A percentile compares a stretch with the other conserved stretches of the same genome.
Evolutionary conservation across 2,888 invertebrate genomes (phyloP).

Genomic region (Galeruca laticollis): DNA sequence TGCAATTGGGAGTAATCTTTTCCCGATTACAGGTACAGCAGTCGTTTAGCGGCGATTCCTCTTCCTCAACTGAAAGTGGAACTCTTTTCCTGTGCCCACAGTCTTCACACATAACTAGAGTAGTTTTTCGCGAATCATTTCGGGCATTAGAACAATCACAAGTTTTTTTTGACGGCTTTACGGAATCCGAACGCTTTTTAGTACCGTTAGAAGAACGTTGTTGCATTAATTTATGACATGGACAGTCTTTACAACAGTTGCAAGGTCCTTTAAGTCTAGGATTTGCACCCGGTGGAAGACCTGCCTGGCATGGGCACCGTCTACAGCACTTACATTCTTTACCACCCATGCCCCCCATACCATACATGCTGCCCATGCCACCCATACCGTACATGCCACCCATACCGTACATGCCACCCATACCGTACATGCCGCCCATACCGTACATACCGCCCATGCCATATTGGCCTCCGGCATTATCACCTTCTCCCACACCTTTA

Average conservation of each 20-base stretch:
- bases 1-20: not conserved
- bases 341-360: not conserved
- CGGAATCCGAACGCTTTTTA: not conserved
- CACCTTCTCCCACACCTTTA: not conserved
- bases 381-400: not conserved
- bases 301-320: slow-evolving; percentile 6
- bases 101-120: not conserved
- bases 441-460: not conserved
- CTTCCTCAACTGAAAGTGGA: not conserved
- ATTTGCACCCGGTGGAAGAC: not conserved
- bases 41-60: not conserved
- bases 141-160: slow-evolving; percentile 2
- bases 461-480: not conserved
- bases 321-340: slow-evolving; percentile 13
- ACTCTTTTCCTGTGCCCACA: slow-evolving; percentile 24
- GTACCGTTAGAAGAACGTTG: not conserved
- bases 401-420: not conserved
- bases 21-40: not conserved
- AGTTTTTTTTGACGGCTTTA: not conserved
- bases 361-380: not conserved
- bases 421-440: not conserved
- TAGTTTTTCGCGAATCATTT: not conserved
- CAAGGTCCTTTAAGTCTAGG: slow-evolving; percentile 1
- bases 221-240: slow-evolving; percentile 4
- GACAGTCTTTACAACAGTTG: slow-evolving; percentile 7